Evolutionary conservation across 2,888 invertebrate species (phyloP).

Genomic region (Lasioglossum pauxillum): DNA sequence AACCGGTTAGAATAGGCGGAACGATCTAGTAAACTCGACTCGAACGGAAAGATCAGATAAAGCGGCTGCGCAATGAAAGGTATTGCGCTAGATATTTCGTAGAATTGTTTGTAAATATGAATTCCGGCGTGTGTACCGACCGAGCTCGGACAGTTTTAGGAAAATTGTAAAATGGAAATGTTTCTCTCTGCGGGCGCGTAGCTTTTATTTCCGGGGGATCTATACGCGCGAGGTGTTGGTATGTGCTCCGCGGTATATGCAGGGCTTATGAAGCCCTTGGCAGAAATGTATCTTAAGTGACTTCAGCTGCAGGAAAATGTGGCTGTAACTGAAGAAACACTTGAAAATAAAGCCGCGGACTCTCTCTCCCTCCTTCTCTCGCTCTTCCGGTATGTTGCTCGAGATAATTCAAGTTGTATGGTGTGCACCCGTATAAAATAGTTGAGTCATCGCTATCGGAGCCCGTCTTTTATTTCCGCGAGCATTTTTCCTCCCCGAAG

Average conservation of each 20-base stretch:
- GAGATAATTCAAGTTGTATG: slow-evolving; percentile 53
- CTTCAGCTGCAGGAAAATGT: slow-evolving; percentile 47
- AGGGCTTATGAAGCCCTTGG: slow-evolving; percentile 54
- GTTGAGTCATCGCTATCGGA: slow-evolving; percentile 54
- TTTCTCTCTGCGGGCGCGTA: slow-evolving; percentile 20
- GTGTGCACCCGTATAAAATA: slow-evolving; percentile 33
- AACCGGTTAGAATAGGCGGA: neutral
- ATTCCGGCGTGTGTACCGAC: too few relatives aligned
- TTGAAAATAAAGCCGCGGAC: slow-evolving; percentile 55
- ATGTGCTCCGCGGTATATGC: neutral
- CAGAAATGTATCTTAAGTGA: slow-evolving; percentile 68
- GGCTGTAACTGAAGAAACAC: slow-evolving; percentile 49
- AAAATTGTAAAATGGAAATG: slow-evolving; percentile 46
- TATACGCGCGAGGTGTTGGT: slow-evolving; percentile 21
- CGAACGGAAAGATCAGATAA: neutral
- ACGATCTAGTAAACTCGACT: neutral
- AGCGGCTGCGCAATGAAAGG: too few relatives aligned
- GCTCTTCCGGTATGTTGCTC: slow-evolving; percentile 45
- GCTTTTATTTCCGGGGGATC: slow-evolving; percentile 43
- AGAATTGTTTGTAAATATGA: neutral
- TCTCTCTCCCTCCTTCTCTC: neutral
- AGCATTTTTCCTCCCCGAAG: neutral
- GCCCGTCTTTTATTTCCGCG: slow-evolving; percentile 34
- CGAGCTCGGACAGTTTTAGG: neutral
- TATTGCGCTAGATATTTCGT: neutral